Evolutionary conservation across 2,888 invertebrate species (phyloP).

Genomic region (Diarsia mendica): DNA sequence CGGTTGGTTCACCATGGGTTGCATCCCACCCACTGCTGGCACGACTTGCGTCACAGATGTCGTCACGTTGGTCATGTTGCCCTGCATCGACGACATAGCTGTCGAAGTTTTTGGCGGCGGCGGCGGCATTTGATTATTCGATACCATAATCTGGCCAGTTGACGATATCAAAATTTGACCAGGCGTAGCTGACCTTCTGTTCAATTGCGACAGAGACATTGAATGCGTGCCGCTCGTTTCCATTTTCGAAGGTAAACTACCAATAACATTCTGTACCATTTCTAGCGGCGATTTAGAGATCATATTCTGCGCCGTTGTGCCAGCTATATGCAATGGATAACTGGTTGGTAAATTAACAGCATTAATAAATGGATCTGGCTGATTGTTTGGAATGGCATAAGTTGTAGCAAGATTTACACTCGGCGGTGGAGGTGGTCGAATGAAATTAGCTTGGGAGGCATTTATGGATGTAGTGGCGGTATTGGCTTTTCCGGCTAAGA

Average conservation of each 20-base stretch:
- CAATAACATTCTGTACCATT: slow-evolving; percentile 94
- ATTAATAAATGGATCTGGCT: slow-evolving; percentile 87
- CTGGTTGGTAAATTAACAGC: slow-evolving; percentile 87
- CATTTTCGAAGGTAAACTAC: slow-evolving; percentile 90
- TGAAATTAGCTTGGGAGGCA: slow-evolving; percentile 88
- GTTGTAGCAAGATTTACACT: slow-evolving; percentile 85
- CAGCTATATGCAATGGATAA: slow-evolving; percentile 86
- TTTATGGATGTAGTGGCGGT: slow-evolving; percentile 94
- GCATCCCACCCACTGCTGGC: slow-evolving; percentile 91
- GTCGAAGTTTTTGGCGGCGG: slow-evolving; percentile 91
- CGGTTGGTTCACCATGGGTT: slow-evolving; percentile 93
- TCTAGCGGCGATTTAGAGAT: slow-evolving; percentile 92
- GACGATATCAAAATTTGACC: slow-evolving; percentile 94
- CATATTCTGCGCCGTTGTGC: slow-evolving; percentile 88
- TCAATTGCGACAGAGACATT: slow-evolving; percentile 74
- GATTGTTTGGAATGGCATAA: slow-evolving; percentile 87
- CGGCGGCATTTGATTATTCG: slow-evolving; percentile 92
- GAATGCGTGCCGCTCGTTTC: slow-evolving; percentile 85
- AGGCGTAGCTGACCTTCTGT: slow-evolving; percentile 82
- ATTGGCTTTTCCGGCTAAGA: slow-evolving; percentile 93
- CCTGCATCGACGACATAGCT: slow-evolving; percentile 91
- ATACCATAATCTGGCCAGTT: slow-evolving; percentile 93
- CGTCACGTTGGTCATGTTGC: slow-evolving; percentile 92
- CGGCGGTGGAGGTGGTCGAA: slow-evolving; percentile 84
- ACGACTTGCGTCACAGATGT: slow-evolving; percentile 92